Conservation (phyloP, 2,888 invertebrate genomes). For the Nephrotoma appendiculata region DNA sequence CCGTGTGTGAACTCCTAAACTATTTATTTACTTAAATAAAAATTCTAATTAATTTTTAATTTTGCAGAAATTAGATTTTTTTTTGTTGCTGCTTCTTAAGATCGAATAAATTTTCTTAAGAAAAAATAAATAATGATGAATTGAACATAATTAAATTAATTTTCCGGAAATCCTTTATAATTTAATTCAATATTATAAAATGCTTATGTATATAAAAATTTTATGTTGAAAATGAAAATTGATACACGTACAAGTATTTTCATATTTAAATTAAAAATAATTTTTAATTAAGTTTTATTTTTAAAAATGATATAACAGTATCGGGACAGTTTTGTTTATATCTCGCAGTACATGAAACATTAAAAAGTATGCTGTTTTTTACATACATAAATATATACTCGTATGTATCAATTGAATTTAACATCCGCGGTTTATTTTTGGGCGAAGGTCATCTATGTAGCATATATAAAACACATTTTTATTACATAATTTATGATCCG, state of each 20-base stretch:
- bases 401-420: neutral
- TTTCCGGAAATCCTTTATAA: neutral
- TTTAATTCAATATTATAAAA: neutral
- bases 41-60: neutral
- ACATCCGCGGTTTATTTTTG: neutral
- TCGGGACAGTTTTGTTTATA: neutral
- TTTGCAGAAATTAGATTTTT: neutral
- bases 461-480: neutral
- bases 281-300: neutral
- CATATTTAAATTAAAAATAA: neutral
- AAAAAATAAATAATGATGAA: neutral
- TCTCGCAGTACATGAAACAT: neutral
- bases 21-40: neutral
- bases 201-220: neutral
- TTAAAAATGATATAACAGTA: neutral
- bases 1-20: neutral
- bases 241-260: neutral
- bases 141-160: neutral
- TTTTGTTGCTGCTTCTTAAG: neutral
- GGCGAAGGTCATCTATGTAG: neutral
- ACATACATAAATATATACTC: neutral
- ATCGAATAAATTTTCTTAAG: neutral
- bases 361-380: neutral
- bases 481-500: neutral
- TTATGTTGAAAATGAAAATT: neutral